Base-by-base conservation (phyloP, 2,113 vertebrate genomes). In the Brachirus orientalis region DNA sequence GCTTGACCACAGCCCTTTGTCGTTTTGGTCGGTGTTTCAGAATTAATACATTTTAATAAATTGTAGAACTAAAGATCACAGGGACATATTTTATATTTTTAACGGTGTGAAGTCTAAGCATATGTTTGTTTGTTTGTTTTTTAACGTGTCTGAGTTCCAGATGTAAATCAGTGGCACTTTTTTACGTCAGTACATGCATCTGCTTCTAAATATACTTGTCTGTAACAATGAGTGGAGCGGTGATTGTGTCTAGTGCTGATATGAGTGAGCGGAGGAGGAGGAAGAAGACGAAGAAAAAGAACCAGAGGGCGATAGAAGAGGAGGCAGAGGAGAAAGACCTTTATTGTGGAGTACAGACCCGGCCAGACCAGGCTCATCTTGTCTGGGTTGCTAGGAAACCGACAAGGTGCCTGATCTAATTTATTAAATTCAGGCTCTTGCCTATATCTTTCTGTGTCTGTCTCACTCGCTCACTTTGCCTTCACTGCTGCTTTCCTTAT, bases 381-480 rank as follows among this genome's bases (percentile, higher is more conserved):
- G 72, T 70, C 78, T 79, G 72, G 75, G 92, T 93, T 93, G 92
- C 92, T 93, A 93, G 91, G 92, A 88, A 85, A 93, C 91, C 87
- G 69, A 67, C 82, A 75, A 81, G 86, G 89, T 69, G 82, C 88
- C 87, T 90, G 85, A 91, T 92, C 84, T 91, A 90, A 92, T 92
- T 91, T 93, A 92, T 92, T 88, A 88, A 91, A 93, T 91, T 90
- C 85, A 71, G 80, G 72, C 75, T 84, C 83, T 87, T 60, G 79
- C 85, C 79, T 86, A 63, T 71, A 63, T 35, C 17, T 19, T n/a
- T 47, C 46, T 45, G 44, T n/a, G 44, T 77, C 76, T 75, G 61
- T 76, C 61, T 79, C 57, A 6, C 73, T 82, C 45, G 7, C 72
- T 81, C 66, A 62, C 79, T 79, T 77, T 80, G 22, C 86, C 85